Evolutionary conservation across 2,113 vertebrate species (phyloP), one percentile per base, ranked within the genome.

Genomic region (Carlito syrichta): DNA sequence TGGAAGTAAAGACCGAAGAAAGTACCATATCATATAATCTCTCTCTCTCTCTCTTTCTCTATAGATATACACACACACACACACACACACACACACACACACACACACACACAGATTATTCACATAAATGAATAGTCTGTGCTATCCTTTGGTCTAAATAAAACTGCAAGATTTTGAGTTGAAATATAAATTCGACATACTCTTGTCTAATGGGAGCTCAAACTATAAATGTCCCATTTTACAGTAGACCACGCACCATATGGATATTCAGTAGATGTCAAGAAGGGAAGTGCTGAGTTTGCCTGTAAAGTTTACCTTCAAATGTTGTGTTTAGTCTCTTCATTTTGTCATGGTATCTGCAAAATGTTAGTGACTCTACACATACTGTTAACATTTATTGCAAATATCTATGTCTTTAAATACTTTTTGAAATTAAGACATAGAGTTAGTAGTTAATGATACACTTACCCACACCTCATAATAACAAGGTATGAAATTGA

Each of bases 91-190:
- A n/a, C n/a, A n/a, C n/a, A n/a, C n/a, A n/a, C n/a, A n/a, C n/a
- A n/a, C n/a, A n/a, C n/a, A n/a, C n/a, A n/a, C n/a, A n/a, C n/a
- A n/a, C n/a, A n/a, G n/a, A n/a, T n/a, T n/a, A n/a, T n/a, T n/a
- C n/a, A n/a, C n/a, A n/a, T n/a, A n/a, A n/a, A n/a, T 35, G 73
- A 50, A 60, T 3, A 83, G 79, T 73, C 8, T 89, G 69, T 79
- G 32, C 20, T 84, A 84, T 43, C 7, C 11, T 76, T 77, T 66
- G 6, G 22, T 89, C 73, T 71, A 83, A 91, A 68, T n/a, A 89
- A 86, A 87, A 58, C 13, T 86, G 48, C 38, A 94, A 95, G 45
- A 89, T 45, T 94, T 86, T 89, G n/a, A 87, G 22, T 11, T 76
- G 63, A 92, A 95, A 76, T 88, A 95, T 63, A 84, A 92, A 69